Evolutionary conservation across 2,888 invertebrate species (phyloP).

Genomic region (Trachelus iudaicus): DNA sequence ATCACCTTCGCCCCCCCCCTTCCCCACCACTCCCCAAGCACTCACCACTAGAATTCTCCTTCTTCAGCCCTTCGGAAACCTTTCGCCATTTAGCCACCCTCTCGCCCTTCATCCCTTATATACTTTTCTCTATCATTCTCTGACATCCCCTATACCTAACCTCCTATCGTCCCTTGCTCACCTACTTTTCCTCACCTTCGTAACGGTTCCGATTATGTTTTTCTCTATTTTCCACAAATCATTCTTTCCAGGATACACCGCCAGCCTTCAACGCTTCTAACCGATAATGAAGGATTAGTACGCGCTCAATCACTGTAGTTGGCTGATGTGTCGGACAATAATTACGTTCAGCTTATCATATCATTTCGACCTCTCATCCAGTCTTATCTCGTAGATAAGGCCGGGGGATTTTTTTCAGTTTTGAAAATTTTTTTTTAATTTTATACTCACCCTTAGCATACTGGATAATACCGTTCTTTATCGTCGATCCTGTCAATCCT

Average conservation of each 20-base stretch:
- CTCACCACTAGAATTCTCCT: not conserved
- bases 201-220: not conserved
- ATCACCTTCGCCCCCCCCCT: too few relatives aligned
- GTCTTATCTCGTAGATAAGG: not conserved
- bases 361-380: not conserved
- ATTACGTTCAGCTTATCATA: not conserved
- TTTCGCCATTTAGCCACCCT: not conserved
- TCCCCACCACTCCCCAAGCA: not conserved
- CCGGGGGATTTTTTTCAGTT: not conserved
- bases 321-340: not conserved
- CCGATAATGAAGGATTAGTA: conserved; percentile 27
- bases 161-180: not conserved
- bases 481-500: not conserved
- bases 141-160: not conserved
- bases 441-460: not conserved
- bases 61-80: not conserved
- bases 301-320: conserved; percentile 31
- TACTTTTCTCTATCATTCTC: not conserved
- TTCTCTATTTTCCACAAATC: not conserved
- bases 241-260: not conserved
- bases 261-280: not conserved
- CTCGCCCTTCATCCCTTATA: not conserved
- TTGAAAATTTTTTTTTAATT: not conserved
- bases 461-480: not conserved
- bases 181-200: not conserved